Percentiles rank a stretch among this genome's conserved stretches.
These are phyloP conservation scores for Enhydra lutris DNA, from an alignment of 2,113 vertebrate species.

Conservation along the genomic window DNA sequence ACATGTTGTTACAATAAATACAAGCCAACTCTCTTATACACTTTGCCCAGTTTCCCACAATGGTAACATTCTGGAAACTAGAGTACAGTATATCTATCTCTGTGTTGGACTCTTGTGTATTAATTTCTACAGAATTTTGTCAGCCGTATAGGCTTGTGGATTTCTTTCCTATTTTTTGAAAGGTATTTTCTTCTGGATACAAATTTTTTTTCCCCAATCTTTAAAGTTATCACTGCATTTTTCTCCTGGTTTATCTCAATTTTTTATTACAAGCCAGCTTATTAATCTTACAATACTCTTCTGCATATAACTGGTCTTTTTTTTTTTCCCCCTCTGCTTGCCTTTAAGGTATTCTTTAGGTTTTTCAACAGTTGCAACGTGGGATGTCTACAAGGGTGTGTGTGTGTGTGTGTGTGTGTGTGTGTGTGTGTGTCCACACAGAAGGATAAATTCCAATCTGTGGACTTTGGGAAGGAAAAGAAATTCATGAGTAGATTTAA, in stretches of 20 bases:
- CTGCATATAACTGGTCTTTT: neutral
- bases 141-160: neutral
- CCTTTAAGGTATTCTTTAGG: neutral
- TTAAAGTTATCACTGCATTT: neutral
- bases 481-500: conserved; percentile 35
- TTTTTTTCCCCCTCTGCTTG: neutral
- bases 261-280: neutral
- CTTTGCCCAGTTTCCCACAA: neutral
- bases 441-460: conserved; percentile 16
- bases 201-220: neutral
- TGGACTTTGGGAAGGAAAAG: conserved; percentile 9
- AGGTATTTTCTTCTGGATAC: neutral
- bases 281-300: neutral
- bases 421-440: neutral
- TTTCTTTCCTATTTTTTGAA: neutral
- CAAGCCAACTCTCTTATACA: neutral
- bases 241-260: neutral
- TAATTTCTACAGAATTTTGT: neutral
- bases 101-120: neutral
- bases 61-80: neutral
- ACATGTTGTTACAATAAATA: neutral
- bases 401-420: neutral
- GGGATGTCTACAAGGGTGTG: neutral
- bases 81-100: neutral
- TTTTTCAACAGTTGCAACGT: conserved; percentile 34